Evolutionary conservation across 2,888 invertebrate genomes (phyloP).

Genomic region (Meghimatium bilineatum): DNA sequence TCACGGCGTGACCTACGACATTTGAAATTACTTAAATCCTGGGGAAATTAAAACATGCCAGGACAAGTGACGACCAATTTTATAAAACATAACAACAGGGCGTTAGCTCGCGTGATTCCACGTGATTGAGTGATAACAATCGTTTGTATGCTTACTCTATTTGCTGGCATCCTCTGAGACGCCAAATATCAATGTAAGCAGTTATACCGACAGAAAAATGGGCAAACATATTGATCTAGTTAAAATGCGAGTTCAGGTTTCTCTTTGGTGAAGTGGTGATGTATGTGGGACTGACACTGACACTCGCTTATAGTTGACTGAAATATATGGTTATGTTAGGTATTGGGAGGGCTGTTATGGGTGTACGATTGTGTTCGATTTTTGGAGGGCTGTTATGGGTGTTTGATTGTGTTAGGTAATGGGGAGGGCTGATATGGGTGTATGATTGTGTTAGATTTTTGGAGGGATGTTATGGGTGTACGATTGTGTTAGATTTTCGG

Average conservation of each 20-base stretch:
- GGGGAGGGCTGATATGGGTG: too few relatives aligned
- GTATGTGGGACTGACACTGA: too few relatives aligned
- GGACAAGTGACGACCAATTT: neutral
- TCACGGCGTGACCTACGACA: neutral
- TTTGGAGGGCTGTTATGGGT: too few relatives aligned
- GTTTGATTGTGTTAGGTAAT: too few relatives aligned
- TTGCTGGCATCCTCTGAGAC: neutral
- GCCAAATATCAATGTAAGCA: neutral
- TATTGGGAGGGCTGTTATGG: too few relatives aligned
- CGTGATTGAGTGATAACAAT: neutral
- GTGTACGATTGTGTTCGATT: too few relatives aligned
- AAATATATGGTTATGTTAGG: too few relatives aligned
- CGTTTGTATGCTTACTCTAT: neutral
- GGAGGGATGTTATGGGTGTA: too few relatives aligned
- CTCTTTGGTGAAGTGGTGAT: too few relatives aligned
- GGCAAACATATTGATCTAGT: neutral
- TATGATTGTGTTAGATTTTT: too few relatives aligned
- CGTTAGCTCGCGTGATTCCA: neutral
- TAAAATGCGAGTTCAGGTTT: neutral
- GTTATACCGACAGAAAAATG: neutral
- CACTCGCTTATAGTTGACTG: too few relatives aligned
- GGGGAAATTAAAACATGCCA: neutral
- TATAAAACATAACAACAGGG: neutral
- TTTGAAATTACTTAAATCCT: neutral
- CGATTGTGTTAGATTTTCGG: too few relatives aligned